Conservation (phyloP, 2,888 invertebrate species). For the Cephus runcator region DNA sequence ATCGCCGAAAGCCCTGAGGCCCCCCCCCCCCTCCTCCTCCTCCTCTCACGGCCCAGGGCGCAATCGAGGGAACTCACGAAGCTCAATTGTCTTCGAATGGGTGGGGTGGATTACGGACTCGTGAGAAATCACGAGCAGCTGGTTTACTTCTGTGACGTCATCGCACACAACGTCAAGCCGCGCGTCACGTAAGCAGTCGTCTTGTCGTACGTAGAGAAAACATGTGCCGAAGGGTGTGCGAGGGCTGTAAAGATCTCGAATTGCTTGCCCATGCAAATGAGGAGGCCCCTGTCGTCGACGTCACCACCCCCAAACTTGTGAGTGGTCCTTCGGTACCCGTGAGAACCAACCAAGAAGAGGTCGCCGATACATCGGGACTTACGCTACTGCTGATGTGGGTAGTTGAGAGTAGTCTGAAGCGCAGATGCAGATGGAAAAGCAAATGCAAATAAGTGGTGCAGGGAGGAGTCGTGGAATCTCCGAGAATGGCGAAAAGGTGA, state of each 20-base stretch:
- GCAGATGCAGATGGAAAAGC: conserved; percentile 11
- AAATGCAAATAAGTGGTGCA: conserved; percentile 23
- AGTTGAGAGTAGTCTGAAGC: not conserved
- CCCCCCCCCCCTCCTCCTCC: too few relatives aligned
- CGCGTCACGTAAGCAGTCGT: too few relatives aligned
- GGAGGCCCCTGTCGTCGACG: not conserved
- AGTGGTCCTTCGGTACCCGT: too few relatives aligned
- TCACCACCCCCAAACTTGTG: too few relatives aligned
- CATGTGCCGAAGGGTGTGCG: not conserved
- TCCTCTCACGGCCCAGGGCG: conserved; percentile 7
- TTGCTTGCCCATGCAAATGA: conserved; percentile 2
- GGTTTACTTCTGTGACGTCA: conserved; percentile 32
- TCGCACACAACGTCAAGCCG: too few relatives aligned
- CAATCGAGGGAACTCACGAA: conserved; percentile 9
- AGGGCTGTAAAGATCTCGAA: not conserved
- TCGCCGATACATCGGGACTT: too few relatives aligned
- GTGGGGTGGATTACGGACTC: conserved; percentile 63
- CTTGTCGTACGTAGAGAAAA: not conserved
- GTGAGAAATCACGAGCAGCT: conserved; percentile 63
- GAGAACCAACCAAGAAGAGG: too few relatives aligned
- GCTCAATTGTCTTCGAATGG: conserved; percentile 57
- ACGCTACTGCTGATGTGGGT: too few relatives aligned
- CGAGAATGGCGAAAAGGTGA: too few relatives aligned
- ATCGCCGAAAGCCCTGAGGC: too few relatives aligned
- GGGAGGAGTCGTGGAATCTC: too few relatives aligned